These are phyloP conservation scores for Lepus timidus DNA, from an alignment of 2,113 vertebrate genomes.

Conservation along the genomic window DNA sequence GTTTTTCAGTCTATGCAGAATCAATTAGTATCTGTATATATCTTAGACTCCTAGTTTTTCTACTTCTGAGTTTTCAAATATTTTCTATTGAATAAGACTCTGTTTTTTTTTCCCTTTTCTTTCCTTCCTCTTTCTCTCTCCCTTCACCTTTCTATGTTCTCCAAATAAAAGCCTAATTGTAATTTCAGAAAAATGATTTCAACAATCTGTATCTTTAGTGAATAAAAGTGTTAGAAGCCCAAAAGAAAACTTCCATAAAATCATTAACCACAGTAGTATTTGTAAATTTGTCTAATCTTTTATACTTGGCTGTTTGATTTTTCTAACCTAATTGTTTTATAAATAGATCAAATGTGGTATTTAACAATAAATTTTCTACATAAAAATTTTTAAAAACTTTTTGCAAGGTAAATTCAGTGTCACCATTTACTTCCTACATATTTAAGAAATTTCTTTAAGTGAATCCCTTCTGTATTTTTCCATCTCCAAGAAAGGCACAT, in stretches of 20 bases:
- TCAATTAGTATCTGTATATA: background rate
- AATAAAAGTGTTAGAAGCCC: background rate
- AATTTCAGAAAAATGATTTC: slow-evolving; percentile 25
- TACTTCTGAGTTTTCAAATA: background rate
- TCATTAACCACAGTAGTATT: background rate
- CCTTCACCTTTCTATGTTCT: background rate
- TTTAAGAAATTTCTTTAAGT: slow-evolving; percentile 58
- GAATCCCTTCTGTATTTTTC: slow-evolving; percentile 73
- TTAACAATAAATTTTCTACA: slow-evolving; percentile 26
- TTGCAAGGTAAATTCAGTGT: slow-evolving; percentile 6
- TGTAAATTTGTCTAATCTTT: background rate
- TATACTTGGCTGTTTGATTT: background rate
- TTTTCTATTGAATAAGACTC: slow-evolving; percentile 8
- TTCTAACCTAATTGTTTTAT: slow-evolving; percentile 37
- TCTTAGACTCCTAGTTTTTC: background rate
- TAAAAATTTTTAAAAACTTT: background rate
- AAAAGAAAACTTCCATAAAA: background rate
- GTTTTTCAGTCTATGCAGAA: background rate
- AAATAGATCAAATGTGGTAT: background rate
- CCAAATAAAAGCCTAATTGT: background rate
- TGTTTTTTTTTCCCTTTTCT: background rate
- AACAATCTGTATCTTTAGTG: background rate
- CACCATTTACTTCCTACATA: background rate
- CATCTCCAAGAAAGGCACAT: slow-evolving; percentile 47
- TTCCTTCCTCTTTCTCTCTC: background rate